Evolutionary conservation across 2,888 invertebrate genomes (phyloP).

Genomic region (Cryptus armator): DNA sequence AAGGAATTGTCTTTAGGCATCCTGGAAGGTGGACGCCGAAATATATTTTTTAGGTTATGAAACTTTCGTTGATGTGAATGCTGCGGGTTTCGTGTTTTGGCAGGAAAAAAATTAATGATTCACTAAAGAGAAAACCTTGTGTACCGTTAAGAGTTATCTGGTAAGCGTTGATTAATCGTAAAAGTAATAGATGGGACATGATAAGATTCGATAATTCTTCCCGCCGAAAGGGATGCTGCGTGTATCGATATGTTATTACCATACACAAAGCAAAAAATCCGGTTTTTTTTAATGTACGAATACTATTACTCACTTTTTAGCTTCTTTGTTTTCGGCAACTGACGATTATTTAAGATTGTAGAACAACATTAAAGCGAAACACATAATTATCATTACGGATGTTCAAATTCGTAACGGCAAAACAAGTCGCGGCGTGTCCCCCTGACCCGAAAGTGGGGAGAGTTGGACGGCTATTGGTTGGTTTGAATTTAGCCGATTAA

Average conservation of each 20-base stretch:
- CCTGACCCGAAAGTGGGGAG: not conserved
- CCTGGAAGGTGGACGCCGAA: not conserved
- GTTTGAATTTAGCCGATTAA: not conserved
- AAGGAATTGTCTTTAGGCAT: not conserved
- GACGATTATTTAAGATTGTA: not conserved
- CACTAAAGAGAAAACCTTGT: not conserved
- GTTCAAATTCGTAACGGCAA: slow-evolving; percentile 48
- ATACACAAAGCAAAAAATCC: not conserved
- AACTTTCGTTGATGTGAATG: not conserved
- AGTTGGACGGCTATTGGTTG: not conserved
- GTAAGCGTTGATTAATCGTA: slow-evolving; percentile 10
- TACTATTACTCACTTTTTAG: not conserved
- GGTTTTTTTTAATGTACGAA: no score
- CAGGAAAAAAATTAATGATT: not conserved
- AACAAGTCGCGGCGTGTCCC: slow-evolving; percentile 27
- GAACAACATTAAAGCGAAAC: slow-evolving; percentile 20
- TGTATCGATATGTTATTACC: not conserved
- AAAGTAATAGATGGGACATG: not conserved
- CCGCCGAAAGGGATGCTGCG: not conserved
- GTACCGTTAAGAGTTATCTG: slow-evolving; percentile 1
- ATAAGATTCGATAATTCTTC: not conserved
- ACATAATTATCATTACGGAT: slow-evolving; percentile 24
- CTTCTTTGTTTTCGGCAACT: not conserved
- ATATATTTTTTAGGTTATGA: slow-evolving; percentile 27
- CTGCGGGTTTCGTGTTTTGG: not conserved